phyloP scores from a whole-genome alignment of 1,140 invertebrate species.

The Caenorhabditis latens region DNA sequence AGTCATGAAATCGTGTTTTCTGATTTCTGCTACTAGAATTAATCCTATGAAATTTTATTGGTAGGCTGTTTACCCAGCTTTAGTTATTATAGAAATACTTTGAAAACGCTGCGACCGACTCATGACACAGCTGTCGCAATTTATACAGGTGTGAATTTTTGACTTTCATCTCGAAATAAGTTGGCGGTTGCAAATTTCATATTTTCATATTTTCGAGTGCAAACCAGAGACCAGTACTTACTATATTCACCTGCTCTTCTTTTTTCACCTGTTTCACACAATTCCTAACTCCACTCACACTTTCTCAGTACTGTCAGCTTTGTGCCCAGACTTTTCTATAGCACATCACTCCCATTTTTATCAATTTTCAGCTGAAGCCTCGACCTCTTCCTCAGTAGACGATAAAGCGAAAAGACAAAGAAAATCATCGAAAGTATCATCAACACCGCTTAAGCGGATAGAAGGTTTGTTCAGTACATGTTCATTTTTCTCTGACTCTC shows the following conservation, averaged over 20 bases:
- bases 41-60: not conserved
- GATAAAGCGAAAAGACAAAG: conserved; percentile 27
- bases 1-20: not conserved
- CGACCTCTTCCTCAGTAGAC: conserved; percentile 23
- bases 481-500: not conserved
- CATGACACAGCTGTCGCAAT: conserved; percentile 12
- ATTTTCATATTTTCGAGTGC: not conserved
- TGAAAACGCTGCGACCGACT: not conserved
- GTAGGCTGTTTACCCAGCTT: conserved; percentile 33
- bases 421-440: conserved; percentile 41
- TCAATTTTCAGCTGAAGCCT: conserved; percentile 42
- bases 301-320: not conserved
- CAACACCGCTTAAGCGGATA: conserved; percentile 22
- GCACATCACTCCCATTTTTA: not conserved
- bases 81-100: not conserved
- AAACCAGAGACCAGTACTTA: not conserved
- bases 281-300: not conserved
- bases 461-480: conserved; percentile 20
- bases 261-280: no score
- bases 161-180: not conserved
- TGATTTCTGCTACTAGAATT: not conserved
- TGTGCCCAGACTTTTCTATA: no score
- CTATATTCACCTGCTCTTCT: not conserved
- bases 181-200: not conserved
- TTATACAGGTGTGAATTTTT: conserved; percentile 41